Conservation (phyloP, 2,888 invertebrate species). For the Volucella zonaria region DNA sequence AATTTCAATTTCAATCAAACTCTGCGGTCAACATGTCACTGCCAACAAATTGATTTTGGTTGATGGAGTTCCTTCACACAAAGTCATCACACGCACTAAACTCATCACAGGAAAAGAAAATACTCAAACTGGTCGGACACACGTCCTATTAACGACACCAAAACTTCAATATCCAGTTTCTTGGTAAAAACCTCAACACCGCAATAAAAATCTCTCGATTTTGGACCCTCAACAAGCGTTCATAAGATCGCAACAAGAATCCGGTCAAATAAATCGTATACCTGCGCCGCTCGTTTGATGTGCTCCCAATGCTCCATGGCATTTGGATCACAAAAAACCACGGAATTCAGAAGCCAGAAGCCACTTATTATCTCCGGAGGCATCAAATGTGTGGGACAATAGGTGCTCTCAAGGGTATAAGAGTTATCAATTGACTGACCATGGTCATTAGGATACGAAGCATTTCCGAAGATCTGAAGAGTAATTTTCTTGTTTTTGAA, state of each 20-base stretch:
- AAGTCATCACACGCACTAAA: conserved; percentile 28
- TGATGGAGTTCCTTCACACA: conserved; percentile 14
- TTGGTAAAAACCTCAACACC: conserved; percentile 49
- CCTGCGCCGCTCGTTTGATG: conserved; percentile 45
- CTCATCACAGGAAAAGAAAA: conserved; percentile 13
- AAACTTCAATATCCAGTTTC: conserved; percentile 23
- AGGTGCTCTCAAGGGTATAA: conserved; percentile 25
- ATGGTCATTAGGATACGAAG: conserved; percentile 52
- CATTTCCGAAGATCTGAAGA: conserved; percentile 29
- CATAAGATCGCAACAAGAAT: conserved; percentile 39
- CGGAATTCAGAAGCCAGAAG: conserved; percentile 61
- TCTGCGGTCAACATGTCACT: conserved; percentile 12
- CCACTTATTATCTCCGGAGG: conserved; percentile 54
- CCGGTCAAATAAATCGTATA: conserved; percentile 49
- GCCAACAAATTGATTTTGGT: conserved; percentile 6
- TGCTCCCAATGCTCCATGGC: conserved; percentile 29
- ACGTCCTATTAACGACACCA: conserved; percentile 33
- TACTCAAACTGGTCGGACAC: conserved; percentile 17
- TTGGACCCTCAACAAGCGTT: conserved; percentile 16
- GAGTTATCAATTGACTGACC: conserved; percentile 51
- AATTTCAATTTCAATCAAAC: conserved; percentile 36
- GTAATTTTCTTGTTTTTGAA: conserved; percentile 51
- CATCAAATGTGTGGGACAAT: conserved; percentile 42
- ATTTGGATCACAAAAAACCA: conserved; percentile 54
- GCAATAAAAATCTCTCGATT: conserved; percentile 45